These are phyloP conservation scores for Gadopsis bispinosus DNA, from an alignment of 2,797 vertebrate genomes.

Conservation along the genomic window DNA sequence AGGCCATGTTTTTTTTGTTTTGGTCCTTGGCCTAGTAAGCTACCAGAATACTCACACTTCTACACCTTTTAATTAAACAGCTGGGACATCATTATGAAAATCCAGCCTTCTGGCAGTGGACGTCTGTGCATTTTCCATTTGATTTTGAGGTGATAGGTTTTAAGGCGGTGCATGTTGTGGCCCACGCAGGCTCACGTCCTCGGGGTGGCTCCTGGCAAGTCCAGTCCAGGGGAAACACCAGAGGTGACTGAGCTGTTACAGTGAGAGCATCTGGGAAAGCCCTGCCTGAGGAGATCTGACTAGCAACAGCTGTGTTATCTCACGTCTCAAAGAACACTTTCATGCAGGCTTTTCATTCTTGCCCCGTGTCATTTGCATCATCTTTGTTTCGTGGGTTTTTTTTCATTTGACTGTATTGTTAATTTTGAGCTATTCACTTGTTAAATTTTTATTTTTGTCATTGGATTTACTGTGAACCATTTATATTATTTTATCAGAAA, in stretches of 20 bases:
- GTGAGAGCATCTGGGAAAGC: slow-evolving; percentile 13
- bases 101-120: fast-evolving
- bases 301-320: slow-evolving; percentile 12
- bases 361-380: neutral
- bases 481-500: neutral
- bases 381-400: no score
- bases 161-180: neutral
- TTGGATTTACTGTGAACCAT: neutral
- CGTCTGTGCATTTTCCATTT: neutral
- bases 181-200: slow-evolving; percentile 23
- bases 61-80: neutral
- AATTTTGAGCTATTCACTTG: neutral
- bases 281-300: slow-evolving; percentile 16
- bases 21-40: neutral
- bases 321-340: neutral
- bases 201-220: slow-evolving; percentile 30
- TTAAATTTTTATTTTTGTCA: neutral
- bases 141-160: neutral
- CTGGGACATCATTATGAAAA: neutral
- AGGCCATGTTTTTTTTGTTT: neutral
- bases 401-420: neutral
- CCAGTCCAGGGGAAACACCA: slow-evolving; percentile 29
- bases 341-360: neutral
- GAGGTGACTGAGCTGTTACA: slow-evolving; percentile 27
- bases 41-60: neutral